Conservation (phyloP, 2,888 invertebrate species). For the Eupithecia pulchellata region DNA sequence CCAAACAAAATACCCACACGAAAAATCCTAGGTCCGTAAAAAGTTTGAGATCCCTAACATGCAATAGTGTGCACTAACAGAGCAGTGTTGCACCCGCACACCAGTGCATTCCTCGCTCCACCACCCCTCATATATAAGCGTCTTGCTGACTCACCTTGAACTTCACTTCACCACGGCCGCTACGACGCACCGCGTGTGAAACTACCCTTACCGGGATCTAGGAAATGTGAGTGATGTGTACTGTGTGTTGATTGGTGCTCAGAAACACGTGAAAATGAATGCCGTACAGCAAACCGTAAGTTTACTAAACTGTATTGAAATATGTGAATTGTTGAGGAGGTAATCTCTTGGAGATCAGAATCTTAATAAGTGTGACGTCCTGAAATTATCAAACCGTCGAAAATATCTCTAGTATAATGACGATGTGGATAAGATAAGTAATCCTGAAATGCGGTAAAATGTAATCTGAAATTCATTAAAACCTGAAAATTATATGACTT, state of each 20-base stretch:
- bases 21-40: conserved; percentile 3
- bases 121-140: conserved; percentile 82
- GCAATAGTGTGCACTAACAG: conserved; percentile 59
- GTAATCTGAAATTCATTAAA: neutral
- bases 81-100: conserved; percentile 55
- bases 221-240: conserved; percentile 51
- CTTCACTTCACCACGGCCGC: conserved; percentile 76
- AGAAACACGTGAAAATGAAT: conserved; percentile 64
- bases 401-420: neutral
- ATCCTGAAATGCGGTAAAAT: neutral
- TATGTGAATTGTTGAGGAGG: neutral
- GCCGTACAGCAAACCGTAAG: conserved; percentile 74
- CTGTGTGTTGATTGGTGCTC: conserved; percentile 56
- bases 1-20: neutral
- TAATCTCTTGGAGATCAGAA: neutral
- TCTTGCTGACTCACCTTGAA: conserved; percentile 78
- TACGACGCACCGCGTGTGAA: conserved; percentile 45
- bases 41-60: conserved; percentile 57
- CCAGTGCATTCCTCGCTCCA: conserved; percentile 67
- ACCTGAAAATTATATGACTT: neutral
- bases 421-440: neutral
- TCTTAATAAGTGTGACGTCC: neutral
- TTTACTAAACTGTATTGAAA: conserved; percentile 28
- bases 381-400: neutral
- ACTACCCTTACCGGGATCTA: conserved; percentile 39